A percentile compares a stretch with the other conserved stretches of the same genome.
Evolutionary conservation across 2,888 invertebrate species (phyloP).

Genomic region (Argynnis bischoffii): DNA sequence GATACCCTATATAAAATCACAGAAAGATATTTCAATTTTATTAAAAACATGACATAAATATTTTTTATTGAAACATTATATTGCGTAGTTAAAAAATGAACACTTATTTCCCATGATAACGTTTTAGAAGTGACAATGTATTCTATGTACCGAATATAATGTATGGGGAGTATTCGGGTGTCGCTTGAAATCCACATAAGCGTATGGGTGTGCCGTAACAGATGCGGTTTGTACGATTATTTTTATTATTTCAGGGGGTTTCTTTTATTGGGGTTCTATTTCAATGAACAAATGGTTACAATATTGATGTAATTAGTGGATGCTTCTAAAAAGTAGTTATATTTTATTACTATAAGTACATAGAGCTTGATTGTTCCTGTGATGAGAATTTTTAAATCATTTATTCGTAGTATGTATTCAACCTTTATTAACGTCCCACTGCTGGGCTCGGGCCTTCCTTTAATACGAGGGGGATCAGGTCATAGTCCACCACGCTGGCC

Average conservation of each 20-base stretch:
- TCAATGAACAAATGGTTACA: slow-evolving; percentile 8
- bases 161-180: slow-evolving; percentile 25
- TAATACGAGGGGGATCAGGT: no score
- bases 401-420: no score
- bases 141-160: slow-evolving; percentile 15
- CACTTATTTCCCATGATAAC: slow-evolving; percentile 14
- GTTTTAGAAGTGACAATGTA: slow-evolving; percentile 10
- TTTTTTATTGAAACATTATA: not conserved
- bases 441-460: no score
- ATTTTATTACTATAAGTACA: no score
- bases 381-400: no score
- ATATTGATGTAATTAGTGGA: slow-evolving; percentile 9
- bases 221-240: slow-evolving; percentile 50
- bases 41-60: no score
- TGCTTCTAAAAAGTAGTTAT: not conserved
- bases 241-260: slow-evolving; percentile 28
- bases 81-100: not conserved
- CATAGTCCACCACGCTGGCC: no score
- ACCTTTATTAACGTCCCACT: no score
- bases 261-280: slow-evolving; percentile 20
- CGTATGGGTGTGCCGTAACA: slow-evolving; percentile 70
- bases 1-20: no score
- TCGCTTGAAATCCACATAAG: slow-evolving; percentile 44
- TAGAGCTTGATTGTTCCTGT: no score
- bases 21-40: no score